Conservation (phyloP, 2,888 invertebrate species). For the Phanerotoma sp. region DNA sequence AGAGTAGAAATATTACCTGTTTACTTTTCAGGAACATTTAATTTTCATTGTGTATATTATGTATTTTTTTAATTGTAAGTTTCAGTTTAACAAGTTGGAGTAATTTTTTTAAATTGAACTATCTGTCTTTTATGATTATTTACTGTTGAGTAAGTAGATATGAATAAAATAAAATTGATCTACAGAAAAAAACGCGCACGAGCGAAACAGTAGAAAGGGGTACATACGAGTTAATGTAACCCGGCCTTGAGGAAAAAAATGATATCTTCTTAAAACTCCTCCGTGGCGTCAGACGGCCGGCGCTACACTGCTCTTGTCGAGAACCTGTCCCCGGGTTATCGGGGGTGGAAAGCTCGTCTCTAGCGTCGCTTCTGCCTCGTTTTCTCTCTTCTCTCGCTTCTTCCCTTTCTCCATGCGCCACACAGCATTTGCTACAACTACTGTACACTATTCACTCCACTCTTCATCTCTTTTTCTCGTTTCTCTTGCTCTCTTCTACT, state of each 20-base stretch:
- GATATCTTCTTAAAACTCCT: conserved; percentile 2
- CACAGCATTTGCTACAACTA: too few species aligned
- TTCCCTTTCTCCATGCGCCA: not conserved
- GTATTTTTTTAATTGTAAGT: too few species aligned
- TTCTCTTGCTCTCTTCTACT: too few species aligned
- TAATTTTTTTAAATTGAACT: not conserved
- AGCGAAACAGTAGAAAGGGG: not conserved
- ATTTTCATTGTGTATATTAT: too few species aligned
- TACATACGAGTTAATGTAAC: not conserved
- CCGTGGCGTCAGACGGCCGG: conserved; percentile 29
- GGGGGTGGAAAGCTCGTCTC: conserved; percentile 21
- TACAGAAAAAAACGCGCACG: not conserved
- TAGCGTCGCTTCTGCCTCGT: conserved; percentile 19
- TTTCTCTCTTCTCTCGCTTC: not conserved
- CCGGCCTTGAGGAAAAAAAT: not conserved
- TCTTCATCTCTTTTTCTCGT: too few species aligned
- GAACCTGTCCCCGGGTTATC: conserved; percentile 24
- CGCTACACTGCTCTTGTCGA: conserved; percentile 28
- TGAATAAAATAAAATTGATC: not conserved
- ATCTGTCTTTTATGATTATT: not conserved
- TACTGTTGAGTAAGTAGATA: not conserved
- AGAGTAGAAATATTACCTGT: too few species aligned
- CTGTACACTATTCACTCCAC: too few species aligned
- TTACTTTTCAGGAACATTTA: too few species aligned
- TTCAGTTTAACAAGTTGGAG: not conserved